These are phyloP conservation scores for Cairina moschata DNA, from an alignment of 2,113 vertebrate genomes.

Conservation along the genomic window DNA sequence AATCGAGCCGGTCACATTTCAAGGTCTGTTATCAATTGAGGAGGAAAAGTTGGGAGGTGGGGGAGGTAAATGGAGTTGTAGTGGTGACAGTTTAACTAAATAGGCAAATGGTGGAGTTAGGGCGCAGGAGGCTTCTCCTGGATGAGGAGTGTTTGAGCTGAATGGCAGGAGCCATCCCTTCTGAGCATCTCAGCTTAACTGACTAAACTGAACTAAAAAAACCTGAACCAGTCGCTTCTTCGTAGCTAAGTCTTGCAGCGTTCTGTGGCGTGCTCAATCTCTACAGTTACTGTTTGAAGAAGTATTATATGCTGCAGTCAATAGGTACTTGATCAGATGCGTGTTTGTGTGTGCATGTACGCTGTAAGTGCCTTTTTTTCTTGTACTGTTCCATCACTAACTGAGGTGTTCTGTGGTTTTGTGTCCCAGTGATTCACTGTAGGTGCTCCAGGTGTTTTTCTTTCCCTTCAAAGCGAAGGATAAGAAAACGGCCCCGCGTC, in stretches of 20 bases:
- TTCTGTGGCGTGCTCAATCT: fast-evolving
- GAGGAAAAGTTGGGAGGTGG: fast-evolving
- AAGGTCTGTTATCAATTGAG: neutral
- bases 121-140: neutral
- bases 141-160: neutral
- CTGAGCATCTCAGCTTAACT: neutral
- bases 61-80: neutral
- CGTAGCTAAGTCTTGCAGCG: neutral
- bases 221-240: neutral
- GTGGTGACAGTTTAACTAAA: neutral
- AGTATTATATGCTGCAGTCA: neutral
- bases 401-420: neutral
- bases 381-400: neutral
- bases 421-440: slow-evolving; percentile 85
- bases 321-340: neutral
- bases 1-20: neutral
- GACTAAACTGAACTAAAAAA: neutral
- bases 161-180: neutral
- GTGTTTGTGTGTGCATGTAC: fast-evolving
- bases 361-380: neutral
- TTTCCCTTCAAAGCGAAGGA: slow-evolving; percentile 82
- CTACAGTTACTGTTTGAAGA: neutral
- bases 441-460: slow-evolving; percentile 93
- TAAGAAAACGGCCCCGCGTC: slow-evolving; percentile 83
- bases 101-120: neutral